Conservation (phyloP, 2,797 vertebrate genomes). For the Uromys caudimaculatus region DNA sequence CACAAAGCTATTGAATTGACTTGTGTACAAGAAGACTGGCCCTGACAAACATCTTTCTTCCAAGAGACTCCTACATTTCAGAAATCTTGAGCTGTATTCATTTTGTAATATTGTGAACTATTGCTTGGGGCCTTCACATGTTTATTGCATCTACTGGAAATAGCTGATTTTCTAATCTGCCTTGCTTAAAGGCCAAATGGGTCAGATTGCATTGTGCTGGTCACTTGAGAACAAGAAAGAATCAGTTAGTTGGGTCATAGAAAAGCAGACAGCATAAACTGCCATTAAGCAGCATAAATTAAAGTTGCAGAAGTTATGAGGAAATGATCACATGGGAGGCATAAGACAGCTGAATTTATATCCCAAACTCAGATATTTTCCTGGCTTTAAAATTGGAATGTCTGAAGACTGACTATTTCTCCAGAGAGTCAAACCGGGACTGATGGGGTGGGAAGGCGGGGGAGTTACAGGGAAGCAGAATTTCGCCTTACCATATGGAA, state of each 20-base stretch:
- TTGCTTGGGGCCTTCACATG: background rate
- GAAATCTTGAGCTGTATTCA: conserved; percentile 28
- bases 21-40: background rate
- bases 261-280: conserved; percentile 69
- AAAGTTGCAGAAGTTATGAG: conserved; percentile 75
- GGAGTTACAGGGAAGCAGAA: conserved; percentile 53
- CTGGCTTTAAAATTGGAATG: conserved; percentile 78
- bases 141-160: conserved; percentile 35
- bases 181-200: conserved; percentile 53
- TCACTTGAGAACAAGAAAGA: conserved; percentile 55
- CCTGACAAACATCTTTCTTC: background rate
- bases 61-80: conserved; percentile 10
- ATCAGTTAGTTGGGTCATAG: conserved; percentile 2
- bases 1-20: background rate
- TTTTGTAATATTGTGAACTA: conserved; percentile 47
- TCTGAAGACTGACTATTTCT: conserved; percentile 78
- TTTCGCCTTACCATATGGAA: conserved; percentile 73
- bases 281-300: conserved; percentile 72
- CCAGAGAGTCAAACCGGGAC: conserved; percentile 65
- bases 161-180: conserved; percentile 41
- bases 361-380: conserved; percentile 75
- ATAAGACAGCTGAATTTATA: conserved; percentile 77
- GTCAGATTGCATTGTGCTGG: conserved; percentile 48
- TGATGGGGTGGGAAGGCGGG: background rate
- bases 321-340: conserved; percentile 73